Evolutionary conservation across 2,113 vertebrate genomes (phyloP).

Genomic region (Pterocles orientalis): DNA sequence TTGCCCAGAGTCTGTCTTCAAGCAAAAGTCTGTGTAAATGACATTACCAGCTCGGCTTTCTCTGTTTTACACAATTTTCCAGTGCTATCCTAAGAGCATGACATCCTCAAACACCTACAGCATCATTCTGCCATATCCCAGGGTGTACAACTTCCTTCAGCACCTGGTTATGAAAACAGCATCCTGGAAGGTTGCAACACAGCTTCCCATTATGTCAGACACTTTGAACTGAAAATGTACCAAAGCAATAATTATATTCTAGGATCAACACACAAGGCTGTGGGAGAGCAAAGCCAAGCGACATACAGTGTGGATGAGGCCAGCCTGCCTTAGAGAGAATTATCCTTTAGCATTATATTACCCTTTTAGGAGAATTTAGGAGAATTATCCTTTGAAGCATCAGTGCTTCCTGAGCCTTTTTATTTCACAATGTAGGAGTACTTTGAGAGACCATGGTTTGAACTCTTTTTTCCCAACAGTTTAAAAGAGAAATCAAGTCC

Average conservation of each 20-base stretch:
- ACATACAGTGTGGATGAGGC: accelerated
- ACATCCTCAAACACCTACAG: not conserved
- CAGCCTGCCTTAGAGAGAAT: not conserved
- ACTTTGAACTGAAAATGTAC: not conserved
- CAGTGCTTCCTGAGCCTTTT: not conserved
- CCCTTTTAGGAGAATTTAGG: no score
- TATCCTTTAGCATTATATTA: not conserved
- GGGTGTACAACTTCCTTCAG: not conserved
- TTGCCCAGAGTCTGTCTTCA: not conserved
- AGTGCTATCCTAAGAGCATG: accelerated
- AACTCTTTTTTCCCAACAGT: not conserved
- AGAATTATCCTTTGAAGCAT: not conserved
- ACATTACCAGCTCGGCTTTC: not conserved
- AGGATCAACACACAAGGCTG: not conserved
- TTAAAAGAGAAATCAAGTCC: not conserved
- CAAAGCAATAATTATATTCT: not conserved
- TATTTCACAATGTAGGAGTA: not conserved
- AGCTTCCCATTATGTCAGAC: not conserved
- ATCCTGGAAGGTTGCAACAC: not conserved
- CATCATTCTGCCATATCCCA: not conserved
- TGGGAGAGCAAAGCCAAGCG: not conserved
- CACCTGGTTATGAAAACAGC: not conserved
- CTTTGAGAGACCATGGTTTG: not conserved
- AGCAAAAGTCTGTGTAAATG: not conserved
- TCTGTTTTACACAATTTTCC: not conserved